These are phyloP conservation scores for Hemicordylus capensis DNA, from an alignment of 2,113 vertebrate species.

Conservation along the genomic window DNA sequence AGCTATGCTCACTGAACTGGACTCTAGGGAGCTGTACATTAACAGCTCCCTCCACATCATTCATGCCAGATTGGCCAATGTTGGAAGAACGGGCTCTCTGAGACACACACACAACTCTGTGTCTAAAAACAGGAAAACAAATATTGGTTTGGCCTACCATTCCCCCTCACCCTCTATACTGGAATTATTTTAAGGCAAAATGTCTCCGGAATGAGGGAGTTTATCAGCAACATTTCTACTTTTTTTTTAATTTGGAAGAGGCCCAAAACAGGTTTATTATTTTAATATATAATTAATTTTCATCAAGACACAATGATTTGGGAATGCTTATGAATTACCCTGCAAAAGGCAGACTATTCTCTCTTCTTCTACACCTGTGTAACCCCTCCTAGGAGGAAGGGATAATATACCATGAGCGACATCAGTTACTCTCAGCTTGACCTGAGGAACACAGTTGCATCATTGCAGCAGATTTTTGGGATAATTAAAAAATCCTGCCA, in stretches of 20 bases:
- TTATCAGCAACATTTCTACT: neutral
- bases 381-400: neutral
- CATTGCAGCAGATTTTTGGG: neutral
- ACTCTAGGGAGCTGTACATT: neutral
- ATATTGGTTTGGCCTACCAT: slow-evolving; percentile 20
- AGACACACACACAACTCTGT: neutral
- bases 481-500: neutral
- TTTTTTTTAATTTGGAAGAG: neutral
- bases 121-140: slow-evolving; percentile 29
- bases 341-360: neutral
- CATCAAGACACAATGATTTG: neutral
- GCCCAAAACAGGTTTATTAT: neutral
- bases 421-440: neutral
- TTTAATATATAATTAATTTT: neutral
- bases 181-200: slow-evolving; percentile 5
- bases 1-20: neutral
- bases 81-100: slow-evolving; percentile 4
- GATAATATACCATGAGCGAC: neutral
- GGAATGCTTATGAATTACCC: neutral
- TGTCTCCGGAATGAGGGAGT: neutral
- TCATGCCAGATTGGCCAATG: neutral
- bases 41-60: neutral
- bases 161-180: neutral
- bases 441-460: neutral
- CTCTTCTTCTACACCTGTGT: neutral